Base-by-base conservation (phyloP, 2,113 vertebrate genomes). In the Anoplopoma fimbria region DNA sequence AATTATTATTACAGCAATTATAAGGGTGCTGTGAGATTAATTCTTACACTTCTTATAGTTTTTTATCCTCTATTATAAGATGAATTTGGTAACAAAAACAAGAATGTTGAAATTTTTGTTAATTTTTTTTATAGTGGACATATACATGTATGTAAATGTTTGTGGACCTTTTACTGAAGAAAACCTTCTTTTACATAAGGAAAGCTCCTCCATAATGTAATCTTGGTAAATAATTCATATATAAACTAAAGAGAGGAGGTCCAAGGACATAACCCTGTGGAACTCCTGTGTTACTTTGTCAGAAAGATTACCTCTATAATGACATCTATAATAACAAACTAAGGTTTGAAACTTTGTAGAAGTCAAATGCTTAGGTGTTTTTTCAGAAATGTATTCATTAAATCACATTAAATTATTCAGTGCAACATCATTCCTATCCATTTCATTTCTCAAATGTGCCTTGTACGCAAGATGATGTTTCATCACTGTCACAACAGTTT, bases 401-500 rank as follows among this genome's bases (percentile, higher is more conserved):
- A 33, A 21, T 63, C 12, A n/a, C 64, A 61, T 51, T 49, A 7
- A 62, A 29, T 57, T 29, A 53, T 34, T 53, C 4, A 36, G 23
- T 51, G n/a, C n/a, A 70, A 49, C 40, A 58, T 60, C 23, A 21
- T 33, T 27, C 9, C 49, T 31, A 36, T 77, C 53, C 4, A 31
- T 69, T 45, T 70, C 34, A 63, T 25, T 38, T 55, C 23, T 64
- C 14, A 49, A 65, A 31, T 53, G 27, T 14, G 69, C 40, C 19
- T 17, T 12, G 9, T 7, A 47, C 33, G 3, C 73, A 49, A 40
- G 45, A 53, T 70, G 25, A 34, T 27, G 9, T 81, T 81, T 80
- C n/a, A 78, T 81, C 76, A 57, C 55, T 38, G 51, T 55, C 49
- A 64, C 67, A 79, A 38, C 71, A 65, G 34, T 34, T 12, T 6